Evolutionary conservation across 2,113 vertebrate species (phyloP), one percentile per base, ranked within the genome.

Genomic region (Cavia porcellus): DNA sequence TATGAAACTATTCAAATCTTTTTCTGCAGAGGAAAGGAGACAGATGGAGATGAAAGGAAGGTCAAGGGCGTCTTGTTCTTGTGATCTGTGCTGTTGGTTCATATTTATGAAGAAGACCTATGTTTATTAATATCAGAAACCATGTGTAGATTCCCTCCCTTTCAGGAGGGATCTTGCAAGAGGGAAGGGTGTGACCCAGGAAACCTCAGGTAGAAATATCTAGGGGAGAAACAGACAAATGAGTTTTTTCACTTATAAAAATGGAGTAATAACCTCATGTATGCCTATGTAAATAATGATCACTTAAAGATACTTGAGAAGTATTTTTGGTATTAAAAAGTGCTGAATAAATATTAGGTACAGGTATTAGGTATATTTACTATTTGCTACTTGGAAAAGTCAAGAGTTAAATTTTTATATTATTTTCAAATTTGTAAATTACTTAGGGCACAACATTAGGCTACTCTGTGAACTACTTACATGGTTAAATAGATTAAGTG

Each of bases 401-500:
- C 9, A 68, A 89, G 85, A 57, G 38, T 93, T 92, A 38, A 86
- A 68, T 35, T 86, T 95, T 93, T 70, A 55, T 50, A 24, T 93
- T 64, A 92, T 38, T 92, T 95, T 93, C 4, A 62, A 70, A 61
- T 79, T 47, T 87, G 25, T 72, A 7, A 81, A 62, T 66, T 55
- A 35, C 5, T 74, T 90, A 81, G 61, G 68, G 92, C 75, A 82
- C 28, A 30, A n/a, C 9, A 42, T 42, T n/a, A 74, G 50, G 35
- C 38, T 25, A 68, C 1, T 84, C 92, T 74, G 50, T 89, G 52
- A 74, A 66, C 64, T 32, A 32, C 1, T 75, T 35, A 52, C 2
- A 30, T 84, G 64, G 24, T 57, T 89, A 85, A 57, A 94, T 30
- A 77, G 77, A 81, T 75, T 52, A 80, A 84, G 11, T 38, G 50